These are phyloP conservation scores for Candidula unifasciata DNA, from an alignment of 2,888 invertebrate genomes.

Conservation along the genomic window DNA sequence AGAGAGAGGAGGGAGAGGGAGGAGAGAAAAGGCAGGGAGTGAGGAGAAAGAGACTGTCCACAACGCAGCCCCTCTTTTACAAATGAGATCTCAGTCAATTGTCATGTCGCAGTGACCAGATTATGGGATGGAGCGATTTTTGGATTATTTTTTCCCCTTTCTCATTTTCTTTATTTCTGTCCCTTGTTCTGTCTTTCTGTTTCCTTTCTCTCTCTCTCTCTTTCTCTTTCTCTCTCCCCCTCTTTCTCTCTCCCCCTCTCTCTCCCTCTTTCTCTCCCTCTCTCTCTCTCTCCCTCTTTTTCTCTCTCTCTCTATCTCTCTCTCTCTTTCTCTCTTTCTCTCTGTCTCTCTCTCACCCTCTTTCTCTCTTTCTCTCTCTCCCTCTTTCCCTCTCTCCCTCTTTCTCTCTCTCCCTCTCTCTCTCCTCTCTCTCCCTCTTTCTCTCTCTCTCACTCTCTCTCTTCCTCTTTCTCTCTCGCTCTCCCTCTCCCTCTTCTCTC, in stretches of 20 bases:
- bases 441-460: conserved; percentile 29
- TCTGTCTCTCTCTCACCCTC: neutral
- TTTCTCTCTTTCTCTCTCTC: neutral
- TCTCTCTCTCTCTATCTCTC: neutral
- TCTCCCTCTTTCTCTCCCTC: neutral
- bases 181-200: neutral
- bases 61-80: neutral
- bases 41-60: neutral
- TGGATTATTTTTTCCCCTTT: neutral
- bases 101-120: neutral
- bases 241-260: neutral
- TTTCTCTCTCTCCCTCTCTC: neutral
- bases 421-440: neutral
- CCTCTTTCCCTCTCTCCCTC: neutral
- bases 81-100: neutral
- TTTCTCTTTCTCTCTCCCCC: neutral
- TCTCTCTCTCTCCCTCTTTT: neutral
- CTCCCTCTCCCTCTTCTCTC: conserved; percentile 1
- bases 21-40: neutral
- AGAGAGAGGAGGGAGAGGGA: neutral
- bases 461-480: conserved; percentile 27
- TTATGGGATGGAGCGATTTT: no score
- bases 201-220: neutral
- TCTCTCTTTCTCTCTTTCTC: neutral
- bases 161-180: neutral